Percentiles rank a stretch among this genome's conserved stretches.
Evolutionary conservation across 2,888 invertebrate species (phyloP).

Genomic region (Adineta ricciae): DNA sequence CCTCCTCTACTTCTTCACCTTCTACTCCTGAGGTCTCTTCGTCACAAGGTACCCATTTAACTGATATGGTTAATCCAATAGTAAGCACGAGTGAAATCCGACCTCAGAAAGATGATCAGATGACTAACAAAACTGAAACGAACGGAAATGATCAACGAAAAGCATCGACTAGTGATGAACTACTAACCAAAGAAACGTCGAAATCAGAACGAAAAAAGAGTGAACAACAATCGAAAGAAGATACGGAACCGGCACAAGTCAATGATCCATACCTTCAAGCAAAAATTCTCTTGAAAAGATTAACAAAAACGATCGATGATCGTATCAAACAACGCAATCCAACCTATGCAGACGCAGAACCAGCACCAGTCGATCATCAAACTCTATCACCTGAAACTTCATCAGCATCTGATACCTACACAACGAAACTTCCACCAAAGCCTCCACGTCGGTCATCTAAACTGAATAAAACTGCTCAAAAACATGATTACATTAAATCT

Average conservation of each 20-base stretch:
- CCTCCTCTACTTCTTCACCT: neutral
- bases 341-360: neutral
- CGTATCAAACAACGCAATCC: neutral
- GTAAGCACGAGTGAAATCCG: neutral
- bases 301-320: neutral
- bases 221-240: neutral
- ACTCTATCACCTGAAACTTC: neutral
- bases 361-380: neutral
- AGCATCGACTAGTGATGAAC: neutral
- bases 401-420: neutral
- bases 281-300: neutral
- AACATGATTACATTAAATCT: neutral
- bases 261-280: neutral
- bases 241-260: too few species aligned
- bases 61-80: neutral
- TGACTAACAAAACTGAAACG: neutral
- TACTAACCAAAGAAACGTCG: neutral
- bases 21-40: neutral
- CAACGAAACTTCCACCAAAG: neutral
- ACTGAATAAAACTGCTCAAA: neutral
- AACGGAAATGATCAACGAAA: neutral
- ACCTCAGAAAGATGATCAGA: neutral
- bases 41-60: neutral
- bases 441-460: neutral
- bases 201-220: too few species aligned